Percentiles rank a stretch among this genome's conserved stretches.
phyloP scores from a whole-genome alignment of 2,888 invertebrate genomes.

The Drosophila koepferae region DNA sequence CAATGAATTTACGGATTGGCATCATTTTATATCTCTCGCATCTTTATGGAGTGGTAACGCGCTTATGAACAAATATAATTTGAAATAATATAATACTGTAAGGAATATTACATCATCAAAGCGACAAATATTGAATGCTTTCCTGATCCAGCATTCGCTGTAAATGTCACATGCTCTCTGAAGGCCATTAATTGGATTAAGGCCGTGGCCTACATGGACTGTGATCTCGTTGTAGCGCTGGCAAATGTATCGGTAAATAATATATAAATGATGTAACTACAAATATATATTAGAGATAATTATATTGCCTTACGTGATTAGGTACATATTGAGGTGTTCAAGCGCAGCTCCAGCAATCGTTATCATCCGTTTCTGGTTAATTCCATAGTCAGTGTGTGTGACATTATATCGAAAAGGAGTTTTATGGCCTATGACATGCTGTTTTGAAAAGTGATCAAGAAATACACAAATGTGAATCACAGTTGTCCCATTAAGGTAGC shows the following conservation, averaged over 20 bases:
- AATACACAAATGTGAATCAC: conserved; percentile 53
- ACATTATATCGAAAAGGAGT: conserved; percentile 37
- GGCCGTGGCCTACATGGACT: conserved; percentile 45
- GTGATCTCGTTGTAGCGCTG: conserved; percentile 28
- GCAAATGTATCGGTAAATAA: conserved; percentile 39
- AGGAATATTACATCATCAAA: conserved; percentile 1
- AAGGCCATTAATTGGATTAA: conserved; percentile 57
- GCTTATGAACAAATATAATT: not conserved
- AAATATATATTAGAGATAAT: not conserved
- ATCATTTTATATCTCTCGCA: not conserved
- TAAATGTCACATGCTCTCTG: conserved; percentile 31
- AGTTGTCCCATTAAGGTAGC: conserved; percentile 41
- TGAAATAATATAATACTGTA: not conserved
- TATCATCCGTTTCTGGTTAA: conserved; percentile 54
- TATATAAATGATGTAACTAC: not conserved
- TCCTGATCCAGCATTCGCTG: not conserved
- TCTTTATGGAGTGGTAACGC: conserved; percentile 12
- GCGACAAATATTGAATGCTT: conserved; percentile 48
- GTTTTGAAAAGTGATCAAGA: conserved; percentile 17
- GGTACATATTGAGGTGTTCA: conserved; percentile 34
- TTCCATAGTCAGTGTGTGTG: conserved; percentile 42
- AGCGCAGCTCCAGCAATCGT: conserved; percentile 46
- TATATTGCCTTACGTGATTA: not conserved
- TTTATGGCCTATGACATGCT: conserved; percentile 43
- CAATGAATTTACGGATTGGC: not conserved